Conservation (phyloP, 2,888 invertebrate species). For the Pheosia gnoma region DNA sequence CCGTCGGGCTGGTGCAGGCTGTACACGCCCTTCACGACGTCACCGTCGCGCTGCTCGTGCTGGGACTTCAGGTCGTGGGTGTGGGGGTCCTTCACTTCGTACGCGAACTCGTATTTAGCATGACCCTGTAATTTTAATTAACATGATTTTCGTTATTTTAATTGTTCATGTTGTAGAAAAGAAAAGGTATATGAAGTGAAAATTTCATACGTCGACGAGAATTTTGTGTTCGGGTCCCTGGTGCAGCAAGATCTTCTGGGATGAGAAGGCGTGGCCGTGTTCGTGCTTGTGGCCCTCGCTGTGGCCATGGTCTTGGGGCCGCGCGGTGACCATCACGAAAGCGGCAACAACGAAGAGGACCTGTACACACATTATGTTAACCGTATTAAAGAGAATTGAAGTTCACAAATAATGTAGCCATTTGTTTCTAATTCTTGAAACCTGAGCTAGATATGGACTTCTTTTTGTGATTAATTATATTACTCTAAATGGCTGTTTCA, state of each 20-base stretch:
- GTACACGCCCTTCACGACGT: slow-evolving; percentile 83
- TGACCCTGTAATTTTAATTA: slow-evolving; percentile 2
- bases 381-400: no score
- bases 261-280: slow-evolving; percentile 64
- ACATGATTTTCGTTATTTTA: no score
- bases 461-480: no score
- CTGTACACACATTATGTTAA: slow-evolving; percentile 18
- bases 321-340: slow-evolving; percentile 43
- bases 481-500: no score
- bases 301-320: slow-evolving; percentile 43
- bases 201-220: background rate
- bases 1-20: slow-evolving; percentile 67
- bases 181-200: background rate
- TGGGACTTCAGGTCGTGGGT: slow-evolving; percentile 82
- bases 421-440: no score
- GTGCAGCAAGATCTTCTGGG: slow-evolving; percentile 53
- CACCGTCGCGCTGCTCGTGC: slow-evolving; percentile 79
- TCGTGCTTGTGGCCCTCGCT: slow-evolving; percentile 14
- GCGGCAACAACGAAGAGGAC: slow-evolving; percentile 40
- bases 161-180: background rate
- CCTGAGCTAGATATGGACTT: no score
- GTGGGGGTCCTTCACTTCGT: slow-evolving; percentile 79
- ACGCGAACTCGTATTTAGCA: slow-evolving; percentile 74
- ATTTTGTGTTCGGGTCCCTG: slow-evolving; percentile 19
- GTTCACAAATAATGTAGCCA: no score